A percentile compares a stretch with the other conserved stretches of the same genome.
These are phyloP conservation scores for Leptogaster cylindrica DNA, from an alignment of 2,888 invertebrate species.

Conservation along the genomic window DNA sequence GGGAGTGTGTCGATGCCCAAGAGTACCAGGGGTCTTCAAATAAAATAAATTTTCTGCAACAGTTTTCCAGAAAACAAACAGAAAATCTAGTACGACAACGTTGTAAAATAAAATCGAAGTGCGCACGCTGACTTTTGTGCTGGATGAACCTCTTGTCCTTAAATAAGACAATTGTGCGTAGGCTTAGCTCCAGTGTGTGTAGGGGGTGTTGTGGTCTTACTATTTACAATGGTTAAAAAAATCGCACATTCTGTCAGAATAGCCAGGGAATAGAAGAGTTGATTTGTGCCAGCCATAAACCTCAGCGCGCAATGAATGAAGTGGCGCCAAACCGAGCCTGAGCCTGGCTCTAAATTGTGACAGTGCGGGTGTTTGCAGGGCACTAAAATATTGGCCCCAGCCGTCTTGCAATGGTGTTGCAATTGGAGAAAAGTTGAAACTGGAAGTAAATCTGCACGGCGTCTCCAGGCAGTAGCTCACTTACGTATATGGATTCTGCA, in stretches of 20 bases:
- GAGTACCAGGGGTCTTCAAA: conserved; percentile 12
- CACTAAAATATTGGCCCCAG: conserved; percentile 36
- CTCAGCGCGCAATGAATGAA: conserved; percentile 39
- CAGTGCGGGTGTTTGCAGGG: conserved; percentile 37
- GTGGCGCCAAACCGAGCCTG: conserved; percentile 35
- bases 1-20: conserved; percentile 12
- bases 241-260: conserved; percentile 32
- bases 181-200: conserved; percentile 30
- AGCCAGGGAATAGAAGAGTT: conserved; percentile 35
- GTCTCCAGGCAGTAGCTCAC: conserved; percentile 20
- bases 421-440: conserved; percentile 33
- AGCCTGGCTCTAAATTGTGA: conserved; percentile 35
- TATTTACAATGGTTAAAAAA: conserved; percentile 6
- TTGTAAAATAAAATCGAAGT: conserved; percentile 32
- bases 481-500: conserved; percentile 26
- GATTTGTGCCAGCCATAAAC: conserved; percentile 38
- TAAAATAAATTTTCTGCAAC: conserved; percentile 35
- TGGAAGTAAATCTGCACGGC: conserved; percentile 31
- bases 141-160: conserved; percentile 39
- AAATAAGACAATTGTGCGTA: conserved; percentile 41
- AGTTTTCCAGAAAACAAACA: conserved; percentile 18
- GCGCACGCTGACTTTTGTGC: conserved; percentile 12
- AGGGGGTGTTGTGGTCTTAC: conserved; percentile 11
- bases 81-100: neutral
- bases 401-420: conserved; percentile 34